These are phyloP conservation scores for Hydractinia echinata DNA, from an alignment of 30 jellyfish, hydroid and myxozoan species.

Conservation along the genomic window DNA sequence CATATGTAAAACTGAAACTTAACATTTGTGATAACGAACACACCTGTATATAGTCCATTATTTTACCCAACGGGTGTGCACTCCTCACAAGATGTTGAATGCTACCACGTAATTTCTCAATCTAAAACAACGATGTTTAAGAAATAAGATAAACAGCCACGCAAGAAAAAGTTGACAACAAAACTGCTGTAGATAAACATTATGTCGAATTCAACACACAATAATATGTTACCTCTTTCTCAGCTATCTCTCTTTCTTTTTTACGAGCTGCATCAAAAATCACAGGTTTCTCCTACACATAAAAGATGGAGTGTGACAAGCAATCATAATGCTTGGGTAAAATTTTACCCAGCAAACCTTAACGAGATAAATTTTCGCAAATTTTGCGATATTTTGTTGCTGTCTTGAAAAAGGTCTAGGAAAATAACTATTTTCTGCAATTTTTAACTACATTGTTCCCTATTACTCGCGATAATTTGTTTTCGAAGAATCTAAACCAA, in stretches of 20 bases:
- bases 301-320: neutral
- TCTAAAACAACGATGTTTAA: no score
- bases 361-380: no score
- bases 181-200: neutral
- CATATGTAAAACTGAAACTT: neutral
- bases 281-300: slow-evolving; percentile 69
- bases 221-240: slow-evolving; percentile 59
- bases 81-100: slow-evolving; percentile 84
- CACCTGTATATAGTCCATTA: slow-evolving; percentile 97
- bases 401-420: no score
- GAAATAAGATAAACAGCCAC: neutral
- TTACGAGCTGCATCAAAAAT: slow-evolving; percentile 79
- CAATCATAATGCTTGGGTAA: no score
- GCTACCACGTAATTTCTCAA: slow-evolving; percentile 77
- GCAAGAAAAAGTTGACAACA: neutral
- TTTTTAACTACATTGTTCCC: no score
- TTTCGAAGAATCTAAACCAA: no score
- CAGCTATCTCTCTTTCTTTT: slow-evolving; percentile 85
- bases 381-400: no score
- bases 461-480: no score
- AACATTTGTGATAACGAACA: neutral
- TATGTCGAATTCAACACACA: neutral
- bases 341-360: no score
- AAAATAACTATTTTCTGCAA: no score
- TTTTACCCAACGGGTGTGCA: slow-evolving; percentile 95